Evolutionary conservation across 2,113 vertebrate genomes (phyloP).

Genomic region (Bubo blakistoni): DNA sequence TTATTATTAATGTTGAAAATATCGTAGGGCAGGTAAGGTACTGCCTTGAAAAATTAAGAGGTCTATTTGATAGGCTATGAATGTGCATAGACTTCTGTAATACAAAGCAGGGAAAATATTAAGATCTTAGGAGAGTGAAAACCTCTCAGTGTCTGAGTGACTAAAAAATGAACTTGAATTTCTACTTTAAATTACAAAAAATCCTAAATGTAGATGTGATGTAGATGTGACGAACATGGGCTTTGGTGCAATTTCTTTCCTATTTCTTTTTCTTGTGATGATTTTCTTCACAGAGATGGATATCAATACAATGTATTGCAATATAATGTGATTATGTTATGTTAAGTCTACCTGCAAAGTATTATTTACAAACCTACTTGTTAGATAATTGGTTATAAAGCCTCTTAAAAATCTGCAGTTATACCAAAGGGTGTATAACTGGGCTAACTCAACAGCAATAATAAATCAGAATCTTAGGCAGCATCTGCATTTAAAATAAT

Average conservation of each 20-base stretch:
- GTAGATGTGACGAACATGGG: neutral
- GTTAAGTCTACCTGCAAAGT: neutral
- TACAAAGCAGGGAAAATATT: neutral
- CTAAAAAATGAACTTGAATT: neutral
- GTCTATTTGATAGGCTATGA: neutral
- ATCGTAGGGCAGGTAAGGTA: neutral
- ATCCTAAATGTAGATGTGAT: neutral
- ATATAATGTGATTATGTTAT: neutral
- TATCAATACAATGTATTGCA: neutral
- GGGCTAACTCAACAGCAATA: neutral
- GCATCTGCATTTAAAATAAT: neutral
- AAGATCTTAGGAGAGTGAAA: neutral
- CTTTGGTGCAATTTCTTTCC: neutral
- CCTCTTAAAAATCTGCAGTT: neutral
- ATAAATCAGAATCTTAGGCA: neutral
- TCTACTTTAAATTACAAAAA: neutral
- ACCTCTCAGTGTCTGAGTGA: neutral
- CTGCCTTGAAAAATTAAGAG: neutral
- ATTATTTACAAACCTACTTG: neutral
- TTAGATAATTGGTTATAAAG: neutral
- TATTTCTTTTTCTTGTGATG: neutral
- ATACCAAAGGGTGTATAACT: neutral
- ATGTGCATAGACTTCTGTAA: neutral
- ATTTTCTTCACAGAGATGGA: neutral
- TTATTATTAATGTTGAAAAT: neutral